Conservation (phyloP, 2,888 invertebrate genomes). For the Phasia obesa region DNA sequence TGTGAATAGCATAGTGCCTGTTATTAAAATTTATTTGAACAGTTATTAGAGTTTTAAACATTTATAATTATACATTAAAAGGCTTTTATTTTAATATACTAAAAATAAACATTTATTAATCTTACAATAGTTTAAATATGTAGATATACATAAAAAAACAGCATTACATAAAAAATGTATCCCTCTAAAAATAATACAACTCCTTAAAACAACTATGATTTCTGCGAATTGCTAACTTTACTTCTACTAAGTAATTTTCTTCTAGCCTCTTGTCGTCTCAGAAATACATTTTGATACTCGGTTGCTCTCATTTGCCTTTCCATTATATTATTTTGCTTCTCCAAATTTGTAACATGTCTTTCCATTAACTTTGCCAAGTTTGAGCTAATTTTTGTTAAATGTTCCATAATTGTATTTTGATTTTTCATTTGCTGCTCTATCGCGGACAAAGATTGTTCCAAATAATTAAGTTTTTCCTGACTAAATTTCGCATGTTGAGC, state of each 20-base stretch:
- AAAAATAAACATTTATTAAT: constrained; percentile 37
- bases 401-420: constrained; percentile 61
- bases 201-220: constrained; percentile 23
- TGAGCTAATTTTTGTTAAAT: constrained; percentile 53
- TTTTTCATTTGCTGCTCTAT: constrained; percentile 57
- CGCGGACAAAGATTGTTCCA: constrained; percentile 34
- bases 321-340: constrained; percentile 42
- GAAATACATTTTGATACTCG: constrained; percentile 17
- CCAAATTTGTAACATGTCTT: constrained; percentile 46
- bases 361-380: constrained; percentile 50
- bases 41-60: too few species aligned
- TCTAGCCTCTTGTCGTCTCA: constrained; percentile 43
- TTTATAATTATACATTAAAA: too few species aligned
- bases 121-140: constrained; percentile 14
- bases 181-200: background rate
- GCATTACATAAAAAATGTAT: constrained; percentile 13
- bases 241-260: constrained; percentile 21
- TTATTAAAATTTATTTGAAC: too few species aligned
- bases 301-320: constrained; percentile 40
- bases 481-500: background rate
- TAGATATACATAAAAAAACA: constrained; percentile 13
- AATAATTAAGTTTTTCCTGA: constrained; percentile 26
- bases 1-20: too few species aligned
- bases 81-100: too few species aligned
- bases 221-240: constrained; percentile 11